phyloP scores from a whole-genome alignment of 64 coral and sea anemone species.

The Montipora efflorescens region DNA sequence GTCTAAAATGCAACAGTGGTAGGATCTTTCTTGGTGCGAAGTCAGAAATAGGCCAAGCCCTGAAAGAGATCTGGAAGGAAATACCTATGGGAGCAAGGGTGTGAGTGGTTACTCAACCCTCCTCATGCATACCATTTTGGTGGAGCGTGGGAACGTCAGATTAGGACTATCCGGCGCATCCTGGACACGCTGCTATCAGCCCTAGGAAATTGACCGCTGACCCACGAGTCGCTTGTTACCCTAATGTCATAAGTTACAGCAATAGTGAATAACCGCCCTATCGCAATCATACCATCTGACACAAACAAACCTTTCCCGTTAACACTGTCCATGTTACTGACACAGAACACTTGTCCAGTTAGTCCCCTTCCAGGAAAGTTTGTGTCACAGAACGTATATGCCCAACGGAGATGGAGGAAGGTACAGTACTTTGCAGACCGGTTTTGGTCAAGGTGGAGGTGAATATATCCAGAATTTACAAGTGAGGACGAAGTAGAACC shows the following conservation, averaged over 20 bases:
- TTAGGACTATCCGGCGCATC: neutral
- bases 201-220: neutral
- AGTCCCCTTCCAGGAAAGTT: constrained; percentile 30
- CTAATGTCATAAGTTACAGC: constrained; percentile 20
- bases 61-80: neutral
- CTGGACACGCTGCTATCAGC: neutral
- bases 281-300: constrained; percentile 52
- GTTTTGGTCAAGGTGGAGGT: neutral
- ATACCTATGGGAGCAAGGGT: neutral
- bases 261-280: constrained; percentile 10
- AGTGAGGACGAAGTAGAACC: neutral
- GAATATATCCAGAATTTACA: neutral
- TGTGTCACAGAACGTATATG: constrained; percentile 13
- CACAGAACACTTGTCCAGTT: constrained; percentile 25
- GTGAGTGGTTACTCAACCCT: constrained; percentile 16
- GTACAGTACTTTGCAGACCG: neutral
- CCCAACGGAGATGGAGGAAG: neutral
- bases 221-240: neutral
- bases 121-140: constrained; percentile 42
- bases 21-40: neutral
- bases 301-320: constrained; percentile 34
- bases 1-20: constrained; percentile 16
- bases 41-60: neutral
- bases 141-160: neutral
- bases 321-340: constrained; percentile 59